Evolutionary conservation across 2,113 vertebrate genomes (phyloP).

Genomic region (Campylorhamphus procurvoides): DNA sequence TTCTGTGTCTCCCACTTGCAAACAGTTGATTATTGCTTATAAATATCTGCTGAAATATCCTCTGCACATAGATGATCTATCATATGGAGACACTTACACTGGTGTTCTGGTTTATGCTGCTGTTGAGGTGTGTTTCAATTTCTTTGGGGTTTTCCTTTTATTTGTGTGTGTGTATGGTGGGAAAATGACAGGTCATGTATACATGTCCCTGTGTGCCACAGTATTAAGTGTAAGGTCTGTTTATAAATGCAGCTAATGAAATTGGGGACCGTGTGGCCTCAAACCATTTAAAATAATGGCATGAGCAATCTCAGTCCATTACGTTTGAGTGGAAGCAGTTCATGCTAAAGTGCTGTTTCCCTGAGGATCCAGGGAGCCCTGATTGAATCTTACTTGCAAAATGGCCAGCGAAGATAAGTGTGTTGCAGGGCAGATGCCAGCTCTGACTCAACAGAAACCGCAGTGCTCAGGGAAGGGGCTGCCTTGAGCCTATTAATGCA

Average conservation of each 20-base stretch:
- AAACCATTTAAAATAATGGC: slow-evolving; percentile 68
- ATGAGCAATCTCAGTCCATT: slow-evolving; percentile 65
- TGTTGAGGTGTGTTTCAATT: neutral
- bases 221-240: slow-evolving; percentile 18
- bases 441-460: neutral
- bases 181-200: neutral
- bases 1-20: neutral
- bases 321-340: slow-evolving; percentile 58
- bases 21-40: neutral
- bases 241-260: slow-evolving; percentile 71
- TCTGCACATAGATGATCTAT: neutral
- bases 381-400: slow-evolving; percentile 57
- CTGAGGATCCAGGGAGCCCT: slow-evolving; percentile 29
- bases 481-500: neutral
- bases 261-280: slow-evolving; percentile 52
- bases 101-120: neutral
- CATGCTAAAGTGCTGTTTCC: slow-evolving; percentile 22
- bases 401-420: slow-evolving; percentile 22
- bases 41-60: neutral
- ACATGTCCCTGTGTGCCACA: neutral
- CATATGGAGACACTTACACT: neutral
- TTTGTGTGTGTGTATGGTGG: neutral
- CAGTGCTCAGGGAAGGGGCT: neutral
- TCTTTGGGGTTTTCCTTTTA: neutral
- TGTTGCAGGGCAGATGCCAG: slow-evolving; percentile 1